A percentile compares a stretch with the other conserved stretches of the same genome.
phyloP scores from a whole-genome alignment of 2,113 vertebrate genomes.

The Numenius arquata region DNA sequence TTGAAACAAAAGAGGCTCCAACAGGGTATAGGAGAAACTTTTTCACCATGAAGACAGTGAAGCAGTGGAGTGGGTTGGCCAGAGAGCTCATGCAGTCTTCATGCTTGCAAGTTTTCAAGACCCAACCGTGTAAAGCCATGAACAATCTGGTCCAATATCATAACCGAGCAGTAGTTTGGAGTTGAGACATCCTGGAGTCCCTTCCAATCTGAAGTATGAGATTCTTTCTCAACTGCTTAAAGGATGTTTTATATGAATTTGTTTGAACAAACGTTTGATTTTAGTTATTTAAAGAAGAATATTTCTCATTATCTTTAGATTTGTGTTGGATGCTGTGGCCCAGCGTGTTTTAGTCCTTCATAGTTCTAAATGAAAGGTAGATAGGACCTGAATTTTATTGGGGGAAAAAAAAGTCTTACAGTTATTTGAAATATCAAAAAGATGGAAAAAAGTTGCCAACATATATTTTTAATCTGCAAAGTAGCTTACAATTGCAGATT shows the following conservation, averaged over 20 bases:
- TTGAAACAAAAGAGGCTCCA: not conserved
- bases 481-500: not conserved
- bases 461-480: not conserved
- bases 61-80: not conserved
- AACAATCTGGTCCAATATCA: not conserved
- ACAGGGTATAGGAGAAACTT: not conserved
- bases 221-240: not conserved
- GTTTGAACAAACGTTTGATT: not conserved
- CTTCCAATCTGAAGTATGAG: not conserved
- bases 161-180: not conserved
- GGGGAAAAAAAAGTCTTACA: not conserved
- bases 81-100: not conserved
- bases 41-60: not conserved
- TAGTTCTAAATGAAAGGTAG: not conserved
- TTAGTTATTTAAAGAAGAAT: not conserved
- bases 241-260: not conserved
- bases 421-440: not conserved
- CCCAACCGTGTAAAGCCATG: not conserved
- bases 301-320: not conserved
- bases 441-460: not conserved
- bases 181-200: not conserved
- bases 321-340: not conserved
- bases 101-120: not conserved
- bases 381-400: not conserved
- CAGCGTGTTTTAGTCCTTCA: not conserved